Evolutionary conservation across 2,113 vertebrate species (phyloP), one percentile per base, ranked within the genome.

Genomic region (Brachionichthys hirsutus): DNA sequence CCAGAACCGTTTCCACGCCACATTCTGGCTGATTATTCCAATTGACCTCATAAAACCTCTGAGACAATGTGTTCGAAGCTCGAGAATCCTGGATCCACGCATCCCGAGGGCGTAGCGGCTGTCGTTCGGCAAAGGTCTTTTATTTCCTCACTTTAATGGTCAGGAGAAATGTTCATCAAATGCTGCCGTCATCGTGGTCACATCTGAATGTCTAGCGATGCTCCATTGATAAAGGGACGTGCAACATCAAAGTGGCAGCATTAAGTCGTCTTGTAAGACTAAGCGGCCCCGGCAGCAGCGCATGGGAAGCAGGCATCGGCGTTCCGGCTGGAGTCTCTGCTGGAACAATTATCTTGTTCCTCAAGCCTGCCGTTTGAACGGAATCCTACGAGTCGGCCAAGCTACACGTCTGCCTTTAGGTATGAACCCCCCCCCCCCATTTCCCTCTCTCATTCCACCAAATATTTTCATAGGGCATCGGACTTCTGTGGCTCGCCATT

Each of bases 281-380:
- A 9, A 1, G 12, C 24, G 8, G 24, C 24, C 24, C 8, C 24
- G 4, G 24, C 24, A 47, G 68, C 64, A 72, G 5, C 78, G 62
- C 54, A 19, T 48, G 71, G 79, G 62, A 60, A 81, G 74, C 63
- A 78, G 63, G 30, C 43, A 67, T 67, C 18, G 54, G 65, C 48
- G 54, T 75, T 83, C 67, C 80, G 67, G 49, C 69, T 67, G 66
- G 47, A 70, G 72, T 80, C 58, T 89, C 83, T 90, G 87, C 77
- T 83, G 78, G 75, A 90, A 78, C 75, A 88, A 89, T 90, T 85
- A 89, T 88, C 87, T 88, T 91, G 88, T 90, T 91, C 74, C 78
- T 81, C 56, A 86, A 89, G 89, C 62, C 73, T 83, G 75, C 65
- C 41, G 12, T 85, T 87, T 85, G 85, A 88, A 87, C 80, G 89